phyloP scores from a whole-genome alignment of 2,888 invertebrate genomes.

The Cantharis rustica region DNA sequence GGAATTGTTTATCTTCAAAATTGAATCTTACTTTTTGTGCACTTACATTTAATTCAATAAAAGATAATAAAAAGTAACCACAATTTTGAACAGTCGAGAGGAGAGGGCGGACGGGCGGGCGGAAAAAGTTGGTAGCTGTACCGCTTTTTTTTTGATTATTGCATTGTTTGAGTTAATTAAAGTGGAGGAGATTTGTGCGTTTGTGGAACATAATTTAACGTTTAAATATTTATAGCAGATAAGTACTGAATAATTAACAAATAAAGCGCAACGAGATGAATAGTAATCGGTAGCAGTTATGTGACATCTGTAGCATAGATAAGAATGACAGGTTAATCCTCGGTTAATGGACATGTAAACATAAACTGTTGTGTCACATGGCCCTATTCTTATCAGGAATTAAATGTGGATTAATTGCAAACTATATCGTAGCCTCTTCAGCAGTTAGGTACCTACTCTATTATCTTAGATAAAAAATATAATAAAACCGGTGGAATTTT shows the following conservation, averaged over 20 bases:
- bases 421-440: conserved; percentile 24
- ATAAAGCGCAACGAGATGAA: conserved; percentile 8
- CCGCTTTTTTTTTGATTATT: not conserved
- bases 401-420: conserved; percentile 25
- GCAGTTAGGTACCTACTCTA: conserved; percentile 15
- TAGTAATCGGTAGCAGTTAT: conserved; percentile 29
- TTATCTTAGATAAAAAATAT: conserved; percentile 29
- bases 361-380: conserved; percentile 26
- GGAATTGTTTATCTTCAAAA: conserved; percentile 29
- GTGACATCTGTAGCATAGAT: conserved; percentile 32
- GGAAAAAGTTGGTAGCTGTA: not conserved
- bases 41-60: not conserved
- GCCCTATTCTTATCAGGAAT: conserved; percentile 30
- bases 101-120: not conserved
- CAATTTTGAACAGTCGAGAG: not conserved
- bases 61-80: not conserved
- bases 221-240: not conserved
- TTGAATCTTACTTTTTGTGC: conserved; percentile 18
- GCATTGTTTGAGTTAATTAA: not conserved
- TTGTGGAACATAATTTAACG: not conserved
- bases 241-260: conserved; percentile 7
- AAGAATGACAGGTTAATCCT: conserved; percentile 34
- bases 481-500: conserved; percentile 23
- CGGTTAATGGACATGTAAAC: conserved; percentile 34
- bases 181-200: not conserved